Evolutionary conservation across 2,113 vertebrate species (phyloP).

Genomic region (Prochilodus magdalenae): DNA sequence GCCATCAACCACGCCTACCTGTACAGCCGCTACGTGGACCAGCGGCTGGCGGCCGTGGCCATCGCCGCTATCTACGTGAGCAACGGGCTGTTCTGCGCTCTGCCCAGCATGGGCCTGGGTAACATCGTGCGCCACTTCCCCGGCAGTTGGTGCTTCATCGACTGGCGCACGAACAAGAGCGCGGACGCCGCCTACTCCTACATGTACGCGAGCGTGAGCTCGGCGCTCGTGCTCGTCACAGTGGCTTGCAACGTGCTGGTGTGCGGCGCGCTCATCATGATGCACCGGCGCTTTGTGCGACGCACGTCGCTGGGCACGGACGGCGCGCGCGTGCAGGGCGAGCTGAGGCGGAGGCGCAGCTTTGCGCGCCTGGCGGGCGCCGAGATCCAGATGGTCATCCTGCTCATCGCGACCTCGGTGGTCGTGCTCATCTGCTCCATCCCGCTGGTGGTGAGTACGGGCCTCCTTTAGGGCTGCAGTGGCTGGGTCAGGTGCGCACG

Average conservation of each 20-base stretch:
- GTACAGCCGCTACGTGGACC: conserved; percentile 92
- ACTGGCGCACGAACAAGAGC: conserved; percentile 85
- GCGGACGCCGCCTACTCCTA: conserved; percentile 85
- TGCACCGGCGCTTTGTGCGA: conserved; percentile 92
- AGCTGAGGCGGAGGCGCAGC: conserved; percentile 85
- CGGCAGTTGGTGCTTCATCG: conserved; percentile 93
- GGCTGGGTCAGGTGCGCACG: no score
- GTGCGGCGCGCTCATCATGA: conserved; percentile 90
- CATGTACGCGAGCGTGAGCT: conserved; percentile 92
- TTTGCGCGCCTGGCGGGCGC: conserved; percentile 88
- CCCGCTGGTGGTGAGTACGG: conserved; percentile 91
- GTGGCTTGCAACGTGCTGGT: conserved; percentile 93
- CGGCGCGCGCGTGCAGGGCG: conserved; percentile 75
- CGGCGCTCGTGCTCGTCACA: conserved; percentile 88
- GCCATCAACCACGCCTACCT: conserved; percentile 98
- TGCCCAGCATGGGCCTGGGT: conserved; percentile 88
- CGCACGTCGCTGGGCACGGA: conserved; percentile 92
- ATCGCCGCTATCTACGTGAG: conserved; percentile 86
- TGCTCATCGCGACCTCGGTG: conserved; percentile 91
- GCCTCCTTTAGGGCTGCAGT: no score
- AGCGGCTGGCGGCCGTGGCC: conserved; percentile 84
- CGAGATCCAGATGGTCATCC: conserved; percentile 97
- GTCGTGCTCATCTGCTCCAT: conserved; percentile 97
- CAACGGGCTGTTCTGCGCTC: conserved; percentile 88
- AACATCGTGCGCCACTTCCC: conserved; percentile 80